Evolutionary conservation across 2,888 invertebrate genomes (phyloP).

Genomic region (Coenonympha arcania): DNA sequence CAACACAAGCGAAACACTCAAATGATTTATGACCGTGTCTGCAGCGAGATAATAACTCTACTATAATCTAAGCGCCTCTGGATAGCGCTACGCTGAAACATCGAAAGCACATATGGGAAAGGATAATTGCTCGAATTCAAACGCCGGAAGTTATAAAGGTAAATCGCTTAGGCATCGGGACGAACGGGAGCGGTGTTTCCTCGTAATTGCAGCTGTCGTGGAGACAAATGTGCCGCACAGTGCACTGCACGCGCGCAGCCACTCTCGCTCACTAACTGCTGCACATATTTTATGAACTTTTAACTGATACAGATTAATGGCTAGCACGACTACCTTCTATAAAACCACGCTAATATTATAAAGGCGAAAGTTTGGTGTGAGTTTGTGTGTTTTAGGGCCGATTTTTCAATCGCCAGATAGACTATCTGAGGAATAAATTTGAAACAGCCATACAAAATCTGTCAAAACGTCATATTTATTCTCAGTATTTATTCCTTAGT

Average conservation of each 20-base stretch:
- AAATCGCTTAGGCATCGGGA: slow-evolving; percentile 35
- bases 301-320: background rate
- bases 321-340: background rate
- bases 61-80: background rate
- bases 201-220: slow-evolving; percentile 67
- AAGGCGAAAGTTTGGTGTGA: no score
- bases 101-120: background rate
- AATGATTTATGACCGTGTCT: no score
- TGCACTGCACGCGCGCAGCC: slow-evolving; percentile 5
- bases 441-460: no score
- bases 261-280: slow-evolving; percentile 4
- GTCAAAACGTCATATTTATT: no score
- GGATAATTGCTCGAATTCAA: slow-evolving; percentile 9
- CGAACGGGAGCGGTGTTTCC: slow-evolving; percentile 47
- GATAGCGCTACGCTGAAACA: background rate
- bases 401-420: no score
- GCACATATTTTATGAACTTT: slow-evolving; percentile 6
- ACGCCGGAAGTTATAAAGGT: slow-evolving; percentile 22
- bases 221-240: slow-evolving; percentile 63
- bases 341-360: no score
- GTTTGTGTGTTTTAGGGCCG: no score
- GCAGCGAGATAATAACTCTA: no score
- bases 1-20: no score
- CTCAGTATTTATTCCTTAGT: no score
- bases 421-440: no score